Base-by-base conservation (phyloP, 2,888 invertebrate species). In the Syrista parreyssii region DNA sequence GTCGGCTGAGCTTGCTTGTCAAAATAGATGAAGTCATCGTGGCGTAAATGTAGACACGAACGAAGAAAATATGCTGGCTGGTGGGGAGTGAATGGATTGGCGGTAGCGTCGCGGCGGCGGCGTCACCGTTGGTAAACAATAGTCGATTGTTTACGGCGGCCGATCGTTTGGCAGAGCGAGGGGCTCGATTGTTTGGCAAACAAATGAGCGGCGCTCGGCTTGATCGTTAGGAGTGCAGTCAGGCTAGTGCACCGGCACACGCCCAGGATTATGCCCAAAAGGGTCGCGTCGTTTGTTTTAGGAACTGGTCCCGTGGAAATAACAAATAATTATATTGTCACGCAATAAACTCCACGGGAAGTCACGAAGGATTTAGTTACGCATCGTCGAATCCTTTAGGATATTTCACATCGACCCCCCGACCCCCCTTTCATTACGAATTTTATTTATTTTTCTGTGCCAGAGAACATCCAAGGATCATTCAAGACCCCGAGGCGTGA, bases 241-340 rank as follows among this genome's bases (percentile, higher is more conserved):
- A 23, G 55, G 55, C 55, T 23, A 1, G 55, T 55, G 71, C 71
- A 1, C 32, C 71, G 71, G 71, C 71, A 71, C 71, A 71, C 71
- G 71, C 71, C 71, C 71, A 31, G 71, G 71, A 31, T 32, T 33
- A 33, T 15, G 71, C 71, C 71, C 12, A 23, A 71, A 71, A 55
- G 55, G 55, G 55, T 55, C 55, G 23, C 55, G 55, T 23, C 55
- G 31, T 33, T 71, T 71, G 71, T 71, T 71, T 71, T 71, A 71
- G 31, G 9, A 55, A 23, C 23, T 9, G 55, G 31, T n/a, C 33
- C 71, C 4, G 71, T 15, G 71, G 83, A 80, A 71, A 32, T 75
- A 74, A 79, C 78, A 82, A 87, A 86, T 86, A 87, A 89, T 89
- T 86, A 88, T 85, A 89, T 87, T 87, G 89, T 89, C 88, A 86